Base-by-base conservation (phyloP, 2,113 vertebrate genomes). In the Ceyx melanurus region DNA sequence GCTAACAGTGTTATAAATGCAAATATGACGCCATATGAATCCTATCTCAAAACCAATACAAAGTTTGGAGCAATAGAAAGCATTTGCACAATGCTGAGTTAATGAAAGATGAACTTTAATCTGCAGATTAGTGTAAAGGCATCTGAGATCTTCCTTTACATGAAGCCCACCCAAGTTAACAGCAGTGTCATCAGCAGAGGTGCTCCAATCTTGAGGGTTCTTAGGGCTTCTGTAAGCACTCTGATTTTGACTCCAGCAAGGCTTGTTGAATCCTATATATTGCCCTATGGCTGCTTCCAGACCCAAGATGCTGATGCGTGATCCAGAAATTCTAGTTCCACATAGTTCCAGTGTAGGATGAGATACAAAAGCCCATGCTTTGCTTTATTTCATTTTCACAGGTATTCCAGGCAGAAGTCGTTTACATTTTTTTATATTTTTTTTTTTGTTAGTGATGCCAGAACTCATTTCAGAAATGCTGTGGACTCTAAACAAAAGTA, bases 291-390 rank as follows among this genome's bases (percentile, higher is more conserved):
- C 42, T 87, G 19, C 56, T 62, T 78, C 12, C 31, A 77, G 35
- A 50, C 51, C 26, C 56, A 71, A 78, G 33, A 9, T 71, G 25
- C 54, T 43, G 19, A 31, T 67, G 18, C 1, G 0, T 23, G 7
- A 20, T 64, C 45, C 60, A 50, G 57, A 76, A 35, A 42, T 48
- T 72, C 19, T 46, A 46, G 22, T 82, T 82, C 29, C 12, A 15
- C 0, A 0, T 35, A 14, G 26, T 31, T 64, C 13, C 20, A 53
- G 5, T 8, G 28, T 58, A 50, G 14, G 43, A 72, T 7, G 66
- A 37, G 31, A 13, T 31, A 29, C 0, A 4, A 64, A 67, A 71
- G 6, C 10, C 23, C 23, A 6, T 37, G 37, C 16, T 85, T 71
- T 66, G 15, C 56, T 75, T 16, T 15, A 35, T 51, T 93, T 60